A percentile compares a stretch with the other conserved stretches of the same genome.
Conservation (phyloP, 2,888 invertebrate genomes). For the Choreutis nemorana region DNA sequence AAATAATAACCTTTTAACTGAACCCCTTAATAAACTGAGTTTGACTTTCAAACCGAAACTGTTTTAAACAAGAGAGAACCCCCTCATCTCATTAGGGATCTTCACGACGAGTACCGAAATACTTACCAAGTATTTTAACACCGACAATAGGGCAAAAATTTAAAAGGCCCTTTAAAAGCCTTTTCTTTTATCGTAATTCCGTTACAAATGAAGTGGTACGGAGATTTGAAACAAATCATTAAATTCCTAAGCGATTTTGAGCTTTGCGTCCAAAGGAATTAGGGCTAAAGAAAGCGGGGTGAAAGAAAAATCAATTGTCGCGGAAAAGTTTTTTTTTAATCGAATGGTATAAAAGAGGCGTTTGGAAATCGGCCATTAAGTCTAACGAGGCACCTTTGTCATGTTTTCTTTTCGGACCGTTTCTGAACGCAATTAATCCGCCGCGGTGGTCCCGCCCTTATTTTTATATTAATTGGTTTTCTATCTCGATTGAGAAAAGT, state of each 20-base stretch:
- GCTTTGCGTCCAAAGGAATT: no score
- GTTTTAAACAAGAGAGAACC: no score
- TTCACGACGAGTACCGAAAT: no score
- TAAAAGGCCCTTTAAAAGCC: slow-evolving; percentile 37
- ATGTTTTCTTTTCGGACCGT: slow-evolving; percentile 51
- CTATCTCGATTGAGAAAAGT: no score
- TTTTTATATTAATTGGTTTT: not conserved
- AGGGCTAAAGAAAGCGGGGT: no score
- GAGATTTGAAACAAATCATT: slow-evolving; percentile 17
- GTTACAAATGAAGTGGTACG: slow-evolving; percentile 40
- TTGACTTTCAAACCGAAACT: no score
- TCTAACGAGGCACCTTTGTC: slow-evolving; percentile 57
- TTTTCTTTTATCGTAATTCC: slow-evolving; percentile 46
- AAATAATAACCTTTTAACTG: no score
- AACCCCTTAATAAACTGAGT: no score
- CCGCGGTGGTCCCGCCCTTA: slow-evolving; percentile 4
- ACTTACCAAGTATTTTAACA: no score
- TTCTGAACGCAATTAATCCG: slow-evolving; percentile 38
- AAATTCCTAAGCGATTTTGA: no score
- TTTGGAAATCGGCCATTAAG: slow-evolving; percentile 47
- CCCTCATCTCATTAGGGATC: no score
- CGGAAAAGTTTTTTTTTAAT: slow-evolving; percentile 51
- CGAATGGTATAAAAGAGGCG: slow-evolving; percentile 49
- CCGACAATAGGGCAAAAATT: slow-evolving; percentile 22
- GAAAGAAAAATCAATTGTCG: slow-evolving; percentile 49